Evolutionary conservation across 2,888 invertebrate genomes (phyloP).

Genomic region (Polymixis lichenea): DNA sequence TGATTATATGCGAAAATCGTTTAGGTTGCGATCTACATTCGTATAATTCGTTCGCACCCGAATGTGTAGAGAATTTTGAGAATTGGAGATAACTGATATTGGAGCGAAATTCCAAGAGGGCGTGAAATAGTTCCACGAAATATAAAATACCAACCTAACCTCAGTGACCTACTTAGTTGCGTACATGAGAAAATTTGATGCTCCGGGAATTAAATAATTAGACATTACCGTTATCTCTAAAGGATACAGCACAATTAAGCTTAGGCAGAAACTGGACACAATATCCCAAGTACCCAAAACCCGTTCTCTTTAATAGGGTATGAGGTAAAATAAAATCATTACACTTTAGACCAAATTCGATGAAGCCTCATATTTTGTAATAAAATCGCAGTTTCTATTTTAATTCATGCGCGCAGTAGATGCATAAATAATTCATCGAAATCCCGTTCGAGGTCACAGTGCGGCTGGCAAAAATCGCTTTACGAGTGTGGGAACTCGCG

Average conservation of each 20-base stretch:
- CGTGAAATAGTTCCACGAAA: slow-evolving; percentile 74
- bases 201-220: slow-evolving; percentile 29
- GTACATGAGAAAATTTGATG: slow-evolving; percentile 40
- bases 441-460: slow-evolving; percentile 76
- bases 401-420: slow-evolving; percentile 53
- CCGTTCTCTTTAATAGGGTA: slow-evolving; percentile 11
- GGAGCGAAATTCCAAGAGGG: slow-evolving; percentile 68
- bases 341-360: slow-evolving; percentile 23
- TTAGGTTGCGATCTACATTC: slow-evolving; percentile 65
- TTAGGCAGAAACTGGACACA: not conserved
- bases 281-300: slow-evolving; percentile 33
- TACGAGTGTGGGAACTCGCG: slow-evolving; percentile 82
- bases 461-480: slow-evolving; percentile 84
- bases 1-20: slow-evolving; percentile 49
- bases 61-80: slow-evolving; percentile 67
- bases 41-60: slow-evolving; percentile 70
- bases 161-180: slow-evolving; percentile 56
- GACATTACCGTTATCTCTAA: slow-evolving; percentile 28
- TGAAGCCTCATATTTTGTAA: slow-evolving; percentile 43
- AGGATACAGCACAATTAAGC: slow-evolving; percentile 11
- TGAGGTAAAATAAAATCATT: slow-evolving; percentile 8
- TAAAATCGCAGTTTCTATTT: slow-evolving; percentile 50
- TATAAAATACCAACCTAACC: slow-evolving; percentile 68
- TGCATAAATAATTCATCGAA: slow-evolving; percentile 83
- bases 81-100: slow-evolving; percentile 71